A percentile compares a stretch with the other conserved stretches of the same genome.
Evolutionary conservation across 2,888 invertebrate genomes (phyloP).

Genomic region (Miltochrista miniata): DNA sequence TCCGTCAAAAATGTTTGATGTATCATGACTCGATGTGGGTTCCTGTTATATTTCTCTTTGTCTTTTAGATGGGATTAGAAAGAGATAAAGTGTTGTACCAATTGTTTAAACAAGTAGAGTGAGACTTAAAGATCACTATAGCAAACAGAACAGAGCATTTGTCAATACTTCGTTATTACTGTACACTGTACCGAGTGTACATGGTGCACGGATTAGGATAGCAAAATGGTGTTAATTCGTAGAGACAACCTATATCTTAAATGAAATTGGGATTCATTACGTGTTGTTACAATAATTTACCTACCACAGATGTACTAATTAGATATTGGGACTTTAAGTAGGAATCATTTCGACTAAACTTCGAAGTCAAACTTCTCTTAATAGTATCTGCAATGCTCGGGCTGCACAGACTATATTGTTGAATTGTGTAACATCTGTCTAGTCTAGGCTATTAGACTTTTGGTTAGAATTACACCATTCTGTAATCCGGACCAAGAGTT

Average conservation of each 20-base stretch:
- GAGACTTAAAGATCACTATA: constrained; percentile 51
- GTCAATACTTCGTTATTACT: constrained; percentile 38
- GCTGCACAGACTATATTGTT: too few relatives aligned
- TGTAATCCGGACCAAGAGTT: too few relatives aligned
- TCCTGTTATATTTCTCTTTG: constrained; percentile 41
- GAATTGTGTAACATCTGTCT: too few relatives aligned
- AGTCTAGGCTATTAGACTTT: too few relatives aligned
- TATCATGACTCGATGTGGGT: constrained; percentile 54
- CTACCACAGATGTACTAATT: constrained; percentile 23
- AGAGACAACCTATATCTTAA: constrained; percentile 26
- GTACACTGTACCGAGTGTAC: constrained; percentile 38
- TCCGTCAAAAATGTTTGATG: constrained; percentile 70
- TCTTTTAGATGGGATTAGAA: constrained; percentile 24
- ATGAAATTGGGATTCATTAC: constrained; percentile 37
- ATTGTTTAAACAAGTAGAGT: constrained; percentile 35
- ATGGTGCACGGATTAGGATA: constrained; percentile 44
- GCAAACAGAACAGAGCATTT: constrained; percentile 48
- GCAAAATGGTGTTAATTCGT: constrained; percentile 40
- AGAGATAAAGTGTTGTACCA: constrained; percentile 26
- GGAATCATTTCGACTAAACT: too few relatives aligned
- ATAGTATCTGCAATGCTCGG: too few relatives aligned
- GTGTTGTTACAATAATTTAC: constrained; percentile 31
- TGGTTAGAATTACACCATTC: too few relatives aligned
- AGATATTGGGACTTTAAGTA: too few relatives aligned
- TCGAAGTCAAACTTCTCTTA: too few relatives aligned